Percentiles rank a stretch among this genome's conserved stretches.
Evolutionary conservation across 2,888 invertebrate genomes (phyloP).

Genomic region (Drosophila hamatofila): DNA sequence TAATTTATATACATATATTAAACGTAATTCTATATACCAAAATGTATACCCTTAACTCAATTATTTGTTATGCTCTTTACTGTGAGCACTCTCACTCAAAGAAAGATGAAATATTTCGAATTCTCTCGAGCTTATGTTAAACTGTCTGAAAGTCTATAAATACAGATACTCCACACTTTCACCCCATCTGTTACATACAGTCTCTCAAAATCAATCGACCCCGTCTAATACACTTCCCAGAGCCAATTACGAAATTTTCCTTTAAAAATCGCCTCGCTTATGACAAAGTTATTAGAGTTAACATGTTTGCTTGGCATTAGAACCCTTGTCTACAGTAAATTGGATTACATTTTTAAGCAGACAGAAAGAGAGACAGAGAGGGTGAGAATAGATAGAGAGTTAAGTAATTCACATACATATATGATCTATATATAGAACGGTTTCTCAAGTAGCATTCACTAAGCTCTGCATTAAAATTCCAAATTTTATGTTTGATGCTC

Average conservation of each 20-base stretch:
- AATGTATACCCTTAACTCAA: too few species aligned
- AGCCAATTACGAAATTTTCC: background rate
- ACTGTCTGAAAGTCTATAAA: background rate
- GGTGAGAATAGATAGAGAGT: background rate
- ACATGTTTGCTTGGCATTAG: background rate
- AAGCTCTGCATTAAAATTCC: slow-evolving; percentile 20
- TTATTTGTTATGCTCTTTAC: too few species aligned
- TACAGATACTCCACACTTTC: too few species aligned
- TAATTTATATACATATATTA: too few species aligned
- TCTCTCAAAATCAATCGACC: too few species aligned
- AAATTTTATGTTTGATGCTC: slow-evolving; percentile 28
- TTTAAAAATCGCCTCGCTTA: background rate
- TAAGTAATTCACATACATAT: background rate
- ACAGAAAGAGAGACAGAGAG: background rate
- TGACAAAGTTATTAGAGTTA: slow-evolving; percentile 3
- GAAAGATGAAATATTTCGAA: too few species aligned
- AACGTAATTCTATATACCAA: too few species aligned
- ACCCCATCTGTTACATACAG: background rate
- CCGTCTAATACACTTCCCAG: background rate
- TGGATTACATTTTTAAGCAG: background rate
- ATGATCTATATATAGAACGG: background rate
- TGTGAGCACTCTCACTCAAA: too few species aligned
- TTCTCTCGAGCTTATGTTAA: too few species aligned
- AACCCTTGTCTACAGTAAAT: slow-evolving; percentile 1
- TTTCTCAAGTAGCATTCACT: background rate